Percentiles rank a stretch among this genome's conserved stretches.
phyloP scores from a whole-genome alignment of 2,888 invertebrate species.

The Drosophila demipolita region DNA sequence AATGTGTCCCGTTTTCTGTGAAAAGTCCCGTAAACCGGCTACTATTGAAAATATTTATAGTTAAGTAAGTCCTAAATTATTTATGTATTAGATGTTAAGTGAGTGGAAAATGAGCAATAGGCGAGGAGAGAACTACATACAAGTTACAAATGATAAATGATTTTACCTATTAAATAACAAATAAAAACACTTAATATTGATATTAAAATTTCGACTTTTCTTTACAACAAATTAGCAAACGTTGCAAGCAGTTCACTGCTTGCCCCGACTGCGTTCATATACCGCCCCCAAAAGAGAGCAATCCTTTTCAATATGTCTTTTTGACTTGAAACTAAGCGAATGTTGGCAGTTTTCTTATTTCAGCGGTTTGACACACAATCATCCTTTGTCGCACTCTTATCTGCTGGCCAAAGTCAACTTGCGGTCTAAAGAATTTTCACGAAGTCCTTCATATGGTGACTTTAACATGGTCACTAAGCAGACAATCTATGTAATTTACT shows the following conservation, averaged over 20 bases:
- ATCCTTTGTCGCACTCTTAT: neutral
- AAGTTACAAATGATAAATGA: conserved; percentile 53
- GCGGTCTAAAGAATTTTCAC: neutral
- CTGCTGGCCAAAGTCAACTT: neutral
- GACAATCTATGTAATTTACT: no score
- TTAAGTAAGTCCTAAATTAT: conserved; percentile 60
- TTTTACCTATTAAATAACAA: conserved; percentile 60
- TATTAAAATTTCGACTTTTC: conserved; percentile 14
- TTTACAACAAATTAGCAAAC: neutral
- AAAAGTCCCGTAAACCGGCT: conserved; percentile 28
- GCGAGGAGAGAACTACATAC: conserved; percentile 37
- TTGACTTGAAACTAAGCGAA: neutral
- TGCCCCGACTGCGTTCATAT: neutral
- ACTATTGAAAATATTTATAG: conserved; percentile 45
- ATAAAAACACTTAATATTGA: conserved; percentile 36
- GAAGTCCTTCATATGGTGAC: neutral
- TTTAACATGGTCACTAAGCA: no score
- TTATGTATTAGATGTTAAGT: conserved; percentile 65
- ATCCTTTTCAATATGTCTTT: neutral
- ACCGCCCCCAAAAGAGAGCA: neutral
- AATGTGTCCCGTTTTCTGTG: conserved; percentile 26
- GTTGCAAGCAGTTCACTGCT: neutral
- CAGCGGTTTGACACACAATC: neutral
- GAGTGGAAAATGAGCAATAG: conserved; percentile 37
- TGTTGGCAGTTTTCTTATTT: neutral